phyloP scores from a whole-genome alignment of 2,888 invertebrate species.

The Phasia obesa region DNA sequence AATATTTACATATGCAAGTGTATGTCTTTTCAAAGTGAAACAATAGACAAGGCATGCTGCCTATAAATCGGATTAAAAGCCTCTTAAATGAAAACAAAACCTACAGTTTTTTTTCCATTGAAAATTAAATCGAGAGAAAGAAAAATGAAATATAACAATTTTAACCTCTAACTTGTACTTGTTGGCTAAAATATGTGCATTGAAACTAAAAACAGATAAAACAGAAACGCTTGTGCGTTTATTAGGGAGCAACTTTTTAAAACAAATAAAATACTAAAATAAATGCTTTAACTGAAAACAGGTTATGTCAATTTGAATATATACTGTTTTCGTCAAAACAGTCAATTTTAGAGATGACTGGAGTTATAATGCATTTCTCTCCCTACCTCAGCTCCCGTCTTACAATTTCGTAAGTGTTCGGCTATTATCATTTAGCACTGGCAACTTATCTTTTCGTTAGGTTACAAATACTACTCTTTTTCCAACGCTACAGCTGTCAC shows the following conservation, averaged over 20 bases:
- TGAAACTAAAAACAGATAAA: background rate
- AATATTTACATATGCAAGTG: slow-evolving; percentile 20
- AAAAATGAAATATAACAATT: slow-evolving; percentile 23
- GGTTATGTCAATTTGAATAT: no score
- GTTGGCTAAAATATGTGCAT: slow-evolving; percentile 34
- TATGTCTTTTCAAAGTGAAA: slow-evolving; percentile 34
- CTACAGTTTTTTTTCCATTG: slow-evolving; percentile 47
- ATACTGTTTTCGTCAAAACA: no score
- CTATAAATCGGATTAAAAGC: slow-evolving; percentile 67
- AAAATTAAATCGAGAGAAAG: slow-evolving; percentile 35
- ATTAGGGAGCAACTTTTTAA: background rate
- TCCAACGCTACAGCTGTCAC: no score
- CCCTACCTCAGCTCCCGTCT: no score
- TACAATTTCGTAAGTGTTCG: no score
- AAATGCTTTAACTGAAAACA: no score
- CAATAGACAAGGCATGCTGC: slow-evolving; percentile 50
- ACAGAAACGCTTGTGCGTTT: background rate
- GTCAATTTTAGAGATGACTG: no score
- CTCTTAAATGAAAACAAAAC: slow-evolving; percentile 64
- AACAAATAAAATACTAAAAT: background rate
- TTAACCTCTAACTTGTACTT: slow-evolving; percentile 62
- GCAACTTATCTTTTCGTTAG: no score
- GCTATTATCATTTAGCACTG: no score
- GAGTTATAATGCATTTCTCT: no score
- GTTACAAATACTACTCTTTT: no score